These are phyloP conservation scores for Laticauda colubrina DNA, from an alignment of 2,113 vertebrate genomes.

Conservation along the genomic window DNA sequence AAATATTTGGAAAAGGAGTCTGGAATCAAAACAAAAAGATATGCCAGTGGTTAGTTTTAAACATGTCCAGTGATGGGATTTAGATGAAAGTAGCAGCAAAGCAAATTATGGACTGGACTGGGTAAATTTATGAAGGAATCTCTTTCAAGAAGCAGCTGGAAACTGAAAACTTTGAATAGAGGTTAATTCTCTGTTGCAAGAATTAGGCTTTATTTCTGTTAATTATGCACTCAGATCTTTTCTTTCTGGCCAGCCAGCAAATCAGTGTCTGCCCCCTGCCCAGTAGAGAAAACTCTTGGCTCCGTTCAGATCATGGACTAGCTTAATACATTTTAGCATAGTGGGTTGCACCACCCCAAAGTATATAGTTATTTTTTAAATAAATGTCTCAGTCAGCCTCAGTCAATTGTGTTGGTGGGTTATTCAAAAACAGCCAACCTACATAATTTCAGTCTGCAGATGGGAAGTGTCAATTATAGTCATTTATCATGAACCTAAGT, in stretches of 20 bases:
- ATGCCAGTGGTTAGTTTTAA: background rate
- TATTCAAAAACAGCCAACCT: background rate
- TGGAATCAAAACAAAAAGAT: background rate
- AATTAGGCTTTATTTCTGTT: background rate
- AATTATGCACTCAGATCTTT: background rate
- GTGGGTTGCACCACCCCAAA: background rate
- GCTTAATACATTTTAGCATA: background rate
- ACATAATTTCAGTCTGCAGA: background rate
- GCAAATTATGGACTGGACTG: background rate
- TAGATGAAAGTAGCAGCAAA: background rate
- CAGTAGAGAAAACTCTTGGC: background rate
- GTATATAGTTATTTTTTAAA: background rate
- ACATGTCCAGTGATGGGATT: background rate
- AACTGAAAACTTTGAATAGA: background rate
- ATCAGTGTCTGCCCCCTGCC: background rate
- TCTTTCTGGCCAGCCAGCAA: background rate
- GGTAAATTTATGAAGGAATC: background rate
- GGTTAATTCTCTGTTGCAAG: background rate
- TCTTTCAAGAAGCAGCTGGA: background rate
- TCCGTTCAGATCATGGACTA: background rate
- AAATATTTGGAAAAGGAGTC: background rate
- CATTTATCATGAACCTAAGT: background rate
- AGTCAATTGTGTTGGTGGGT: background rate
- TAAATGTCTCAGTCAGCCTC: background rate
- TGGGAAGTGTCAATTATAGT: background rate